phyloP scores from a whole-genome alignment of 2,888 invertebrate species.

The Morpho deidamia region DNA sequence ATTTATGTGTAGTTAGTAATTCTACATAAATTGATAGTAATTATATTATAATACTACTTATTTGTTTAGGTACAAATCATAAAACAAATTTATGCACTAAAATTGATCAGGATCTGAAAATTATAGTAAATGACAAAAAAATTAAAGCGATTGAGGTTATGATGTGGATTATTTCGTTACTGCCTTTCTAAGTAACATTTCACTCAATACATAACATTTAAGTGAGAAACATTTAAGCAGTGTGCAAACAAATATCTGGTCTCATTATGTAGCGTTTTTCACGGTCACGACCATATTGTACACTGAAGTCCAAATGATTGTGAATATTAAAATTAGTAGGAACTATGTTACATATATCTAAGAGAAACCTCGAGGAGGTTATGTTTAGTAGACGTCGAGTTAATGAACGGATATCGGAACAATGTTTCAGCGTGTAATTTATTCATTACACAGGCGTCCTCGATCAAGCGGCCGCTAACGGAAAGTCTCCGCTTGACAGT shows the following conservation, averaged over 20 bases:
- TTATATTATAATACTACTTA: too few relatives aligned
- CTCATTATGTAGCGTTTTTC: slow-evolving; percentile 39
- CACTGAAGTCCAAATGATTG: slow-evolving; percentile 47
- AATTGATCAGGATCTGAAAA: too few relatives aligned
- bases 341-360: slow-evolving; percentile 28
- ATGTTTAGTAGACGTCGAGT: slow-evolving; percentile 48
- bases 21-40: too few relatives aligned
- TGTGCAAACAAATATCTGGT: slow-evolving; percentile 36
- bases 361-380: slow-evolving; percentile 41
- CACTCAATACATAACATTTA: not conserved
- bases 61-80: too few relatives aligned
- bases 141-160: too few relatives aligned
- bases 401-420: slow-evolving; percentile 70
- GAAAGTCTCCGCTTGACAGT: slow-evolving; percentile 67
- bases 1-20: too few relatives aligned
- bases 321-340: slow-evolving; percentile 61
- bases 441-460: slow-evolving; percentile 76
- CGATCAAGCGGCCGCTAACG: slow-evolving; percentile 60
- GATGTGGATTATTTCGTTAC: not conserved
- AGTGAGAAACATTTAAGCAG: not conserved
- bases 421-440: slow-evolving; percentile 78
- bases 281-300: slow-evolving; percentile 39
- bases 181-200: not conserved
- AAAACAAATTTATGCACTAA: too few relatives aligned
- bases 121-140: too few relatives aligned